Conservation (phyloP, 1,140 invertebrate genomes). For the Cotesia glomerata region DNA sequence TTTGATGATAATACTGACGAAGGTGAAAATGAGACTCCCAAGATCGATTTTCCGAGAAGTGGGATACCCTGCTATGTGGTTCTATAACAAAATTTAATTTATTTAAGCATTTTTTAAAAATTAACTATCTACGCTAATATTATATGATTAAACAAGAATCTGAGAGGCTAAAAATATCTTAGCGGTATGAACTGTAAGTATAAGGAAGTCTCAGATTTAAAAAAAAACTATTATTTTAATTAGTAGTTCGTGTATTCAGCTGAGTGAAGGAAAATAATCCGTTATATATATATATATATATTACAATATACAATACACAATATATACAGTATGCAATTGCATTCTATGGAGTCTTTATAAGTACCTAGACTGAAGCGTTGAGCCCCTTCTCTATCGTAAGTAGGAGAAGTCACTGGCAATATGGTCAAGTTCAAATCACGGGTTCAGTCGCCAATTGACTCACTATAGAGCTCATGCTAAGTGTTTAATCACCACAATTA, state of each 20-base stretch:
- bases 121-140: too few relatives aligned
- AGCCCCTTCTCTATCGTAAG: conserved; percentile 34
- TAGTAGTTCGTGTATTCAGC: neutral
- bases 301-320: neutral
- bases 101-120: too few relatives aligned
- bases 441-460: conserved; percentile 49
- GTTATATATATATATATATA: neutral
- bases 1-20: conserved; percentile 10
- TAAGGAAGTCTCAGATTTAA: neutral
- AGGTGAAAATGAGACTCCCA: conserved; percentile 6
- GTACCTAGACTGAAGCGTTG: conserved; percentile 12
- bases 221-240: conserved; percentile 4
- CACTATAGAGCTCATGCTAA: conserved; percentile 42
- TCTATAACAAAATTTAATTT: conserved; percentile 30
- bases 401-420: conserved; percentile 41
- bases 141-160: too few relatives aligned
- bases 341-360: conserved; percentile 6
- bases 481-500: neutral
- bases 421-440: conserved; percentile 56
- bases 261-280: neutral
- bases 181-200: neutral
- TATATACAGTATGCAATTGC: conserved; percentile 2
- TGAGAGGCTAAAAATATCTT: neutral
- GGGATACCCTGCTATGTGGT: conserved; percentile 46
- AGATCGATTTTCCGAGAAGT: too few relatives aligned